These are phyloP conservation scores for Oryctes rhinoceros DNA, from an alignment of 1,140 invertebrate genomes.

Conservation along the genomic window DNA sequence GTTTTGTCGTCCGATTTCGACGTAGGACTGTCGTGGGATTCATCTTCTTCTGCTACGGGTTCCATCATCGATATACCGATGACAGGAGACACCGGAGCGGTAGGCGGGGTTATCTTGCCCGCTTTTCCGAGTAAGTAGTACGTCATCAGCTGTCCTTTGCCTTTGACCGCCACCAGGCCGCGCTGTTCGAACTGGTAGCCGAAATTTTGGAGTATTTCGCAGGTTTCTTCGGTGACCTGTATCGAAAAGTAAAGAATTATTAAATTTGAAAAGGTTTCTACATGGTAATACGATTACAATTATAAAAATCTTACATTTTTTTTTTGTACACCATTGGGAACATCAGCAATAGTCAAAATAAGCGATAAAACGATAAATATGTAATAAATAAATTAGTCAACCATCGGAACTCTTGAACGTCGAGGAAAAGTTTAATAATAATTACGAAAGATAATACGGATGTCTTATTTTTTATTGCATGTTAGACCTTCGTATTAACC, in stretches of 20 bases:
- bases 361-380: too few relatives aligned
- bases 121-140: slow-evolving; percentile 86
- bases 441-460: too few relatives aligned
- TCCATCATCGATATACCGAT: slow-evolving; percentile 53
- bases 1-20: slow-evolving; percentile 60
- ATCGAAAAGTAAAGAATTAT: neutral
- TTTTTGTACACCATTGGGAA: too few relatives aligned
- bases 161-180: slow-evolving; percentile 91
- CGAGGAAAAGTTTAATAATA: too few relatives aligned
- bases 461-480: too few relatives aligned
- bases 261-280: neutral
- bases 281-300: neutral
- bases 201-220: slow-evolving; percentile 84
- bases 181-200: slow-evolving; percentile 92
- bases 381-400: too few relatives aligned
- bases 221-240: slow-evolving; percentile 92
- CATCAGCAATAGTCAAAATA: too few relatives aligned
- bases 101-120: slow-evolving; percentile 66
- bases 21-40: slow-evolving; percentile 55
- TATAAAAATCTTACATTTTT: too few relatives aligned
- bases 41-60: slow-evolving; percentile 58
- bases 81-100: slow-evolving; percentile 56
- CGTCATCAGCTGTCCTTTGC: slow-evolving; percentile 94
- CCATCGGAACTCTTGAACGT: too few relatives aligned
- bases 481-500: too few relatives aligned